Evolutionary conservation across 2,888 invertebrate species (phyloP).

Genomic region (Leucozona laternaria): DNA sequence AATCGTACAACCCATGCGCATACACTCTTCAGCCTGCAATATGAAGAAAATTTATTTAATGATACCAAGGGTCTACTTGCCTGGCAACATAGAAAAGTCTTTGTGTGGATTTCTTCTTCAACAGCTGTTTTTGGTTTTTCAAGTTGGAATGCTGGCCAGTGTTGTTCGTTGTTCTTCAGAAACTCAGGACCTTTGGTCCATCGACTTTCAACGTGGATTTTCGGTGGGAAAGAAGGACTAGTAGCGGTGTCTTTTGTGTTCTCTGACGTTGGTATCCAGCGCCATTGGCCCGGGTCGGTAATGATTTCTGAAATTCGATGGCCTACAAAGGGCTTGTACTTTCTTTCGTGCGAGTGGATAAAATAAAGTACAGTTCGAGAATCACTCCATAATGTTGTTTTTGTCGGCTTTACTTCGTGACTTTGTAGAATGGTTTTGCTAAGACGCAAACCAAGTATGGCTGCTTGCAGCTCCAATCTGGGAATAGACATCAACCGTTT

Average conservation of each 20-base stretch:
- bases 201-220: neutral
- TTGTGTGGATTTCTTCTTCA: neutral
- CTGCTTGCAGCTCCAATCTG: constrained; percentile 1
- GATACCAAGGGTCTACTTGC: neutral
- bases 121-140: neutral
- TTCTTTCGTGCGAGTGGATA: neutral
- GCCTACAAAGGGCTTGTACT: neutral
- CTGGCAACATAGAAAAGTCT: neutral
- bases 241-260: neutral
- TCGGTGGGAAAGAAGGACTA: neutral
- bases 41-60: neutral
- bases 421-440: neutral
- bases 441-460: neutral
- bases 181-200: neutral
- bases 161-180: neutral
- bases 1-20: neutral
- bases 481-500: constrained; percentile 35
- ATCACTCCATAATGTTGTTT: neutral
- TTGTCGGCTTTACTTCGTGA: neutral
- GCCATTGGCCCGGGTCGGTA: neutral
- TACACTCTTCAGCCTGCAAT: neutral
- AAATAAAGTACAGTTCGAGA: neutral
- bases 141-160: neutral
- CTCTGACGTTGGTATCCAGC: neutral
- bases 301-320: neutral